A percentile compares a stretch with the other conserved stretches of the same genome.
phyloP scores from a whole-genome alignment of 2,797 vertebrate species.

The Dendrocincla fuliginosa region DNA sequence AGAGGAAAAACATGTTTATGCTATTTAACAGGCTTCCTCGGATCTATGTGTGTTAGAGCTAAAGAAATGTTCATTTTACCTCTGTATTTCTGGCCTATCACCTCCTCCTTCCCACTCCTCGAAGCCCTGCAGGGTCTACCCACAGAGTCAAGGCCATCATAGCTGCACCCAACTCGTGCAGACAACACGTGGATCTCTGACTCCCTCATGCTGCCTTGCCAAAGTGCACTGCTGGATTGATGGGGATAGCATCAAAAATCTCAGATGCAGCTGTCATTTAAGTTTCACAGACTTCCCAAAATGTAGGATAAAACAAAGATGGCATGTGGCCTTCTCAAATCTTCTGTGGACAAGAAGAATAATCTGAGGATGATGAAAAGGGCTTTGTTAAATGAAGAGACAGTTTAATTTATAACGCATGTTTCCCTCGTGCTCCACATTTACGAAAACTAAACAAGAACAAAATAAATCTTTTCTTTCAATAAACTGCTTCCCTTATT shows the following conservation, averaged over 20 bases:
- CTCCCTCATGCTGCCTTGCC: not conserved
- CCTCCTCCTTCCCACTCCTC: not conserved
- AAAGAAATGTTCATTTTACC: not conserved
- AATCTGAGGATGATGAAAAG: not conserved
- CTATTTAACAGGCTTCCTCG: not conserved
- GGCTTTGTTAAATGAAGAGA: not conserved
- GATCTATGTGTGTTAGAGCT: not conserved
- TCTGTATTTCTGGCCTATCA: not conserved
- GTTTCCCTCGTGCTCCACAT: not conserved
- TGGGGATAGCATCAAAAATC: not conserved
- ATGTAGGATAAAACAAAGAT: not conserved
- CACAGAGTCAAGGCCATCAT: not conserved
- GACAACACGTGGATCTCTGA: accelerated
- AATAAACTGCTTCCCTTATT: not conserved
- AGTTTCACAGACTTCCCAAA: not conserved
- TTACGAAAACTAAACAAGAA: not conserved
- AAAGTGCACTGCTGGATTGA: not conserved
- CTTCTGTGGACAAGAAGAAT: not conserved
- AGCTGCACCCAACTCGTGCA: not conserved
- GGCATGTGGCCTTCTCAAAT: not conserved
- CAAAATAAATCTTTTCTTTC: not conserved
- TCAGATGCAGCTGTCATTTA: not conserved
- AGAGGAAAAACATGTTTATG: not conserved
- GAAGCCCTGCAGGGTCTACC: not conserved
- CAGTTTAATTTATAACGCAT: not conserved